phyloP scores from a whole-genome alignment of 2,113 vertebrate genomes.

The Rhinopomastus cyanomelas region DNA sequence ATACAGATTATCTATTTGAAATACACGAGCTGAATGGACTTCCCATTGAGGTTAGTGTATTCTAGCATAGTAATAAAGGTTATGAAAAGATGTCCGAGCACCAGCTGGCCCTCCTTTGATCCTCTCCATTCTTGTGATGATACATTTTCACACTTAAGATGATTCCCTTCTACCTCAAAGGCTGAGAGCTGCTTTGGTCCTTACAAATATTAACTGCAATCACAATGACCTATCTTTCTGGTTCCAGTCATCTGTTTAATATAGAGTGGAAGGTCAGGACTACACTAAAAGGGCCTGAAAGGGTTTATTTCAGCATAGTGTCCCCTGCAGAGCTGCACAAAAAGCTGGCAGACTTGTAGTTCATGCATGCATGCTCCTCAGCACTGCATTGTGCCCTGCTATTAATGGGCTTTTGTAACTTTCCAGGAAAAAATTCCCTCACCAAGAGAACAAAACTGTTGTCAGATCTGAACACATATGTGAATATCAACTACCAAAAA shows the following conservation, averaged over 20 bases:
- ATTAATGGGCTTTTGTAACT: conserved; percentile 69
- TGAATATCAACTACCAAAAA: conserved; percentile 52
- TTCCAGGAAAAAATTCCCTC: conserved; percentile 68
- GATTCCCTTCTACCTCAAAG: conserved; percentile 68
- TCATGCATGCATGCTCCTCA: conserved; percentile 71
- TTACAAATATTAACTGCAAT: conserved; percentile 70
- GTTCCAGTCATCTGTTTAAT: conserved; percentile 72
- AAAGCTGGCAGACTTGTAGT: conserved; percentile 68
- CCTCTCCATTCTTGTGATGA: conserved; percentile 66
- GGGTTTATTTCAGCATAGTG: conserved; percentile 61
- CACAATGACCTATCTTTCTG: conserved; percentile 70
- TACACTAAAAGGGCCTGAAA: conserved; percentile 63
- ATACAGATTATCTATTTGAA: conserved; percentile 65
- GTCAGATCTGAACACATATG: conserved; percentile 53
- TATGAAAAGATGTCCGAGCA: conserved; percentile 69
- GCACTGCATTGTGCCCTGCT: conserved; percentile 39
- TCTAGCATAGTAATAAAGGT: conserved; percentile 65
- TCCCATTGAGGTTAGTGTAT: conserved; percentile 68
- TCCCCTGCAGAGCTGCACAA: conserved; percentile 68
- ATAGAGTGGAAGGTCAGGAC: conserved; percentile 67
- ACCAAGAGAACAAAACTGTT: conserved; percentile 61
- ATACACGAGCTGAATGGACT: conserved; percentile 56
- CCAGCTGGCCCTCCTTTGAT: conserved; percentile 70
- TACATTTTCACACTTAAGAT: conserved; percentile 72
- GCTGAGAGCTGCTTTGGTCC: conserved; percentile 64